Base-by-base conservation (phyloP, 2,797 vertebrate species). In the Octomys mimax region DNA sequence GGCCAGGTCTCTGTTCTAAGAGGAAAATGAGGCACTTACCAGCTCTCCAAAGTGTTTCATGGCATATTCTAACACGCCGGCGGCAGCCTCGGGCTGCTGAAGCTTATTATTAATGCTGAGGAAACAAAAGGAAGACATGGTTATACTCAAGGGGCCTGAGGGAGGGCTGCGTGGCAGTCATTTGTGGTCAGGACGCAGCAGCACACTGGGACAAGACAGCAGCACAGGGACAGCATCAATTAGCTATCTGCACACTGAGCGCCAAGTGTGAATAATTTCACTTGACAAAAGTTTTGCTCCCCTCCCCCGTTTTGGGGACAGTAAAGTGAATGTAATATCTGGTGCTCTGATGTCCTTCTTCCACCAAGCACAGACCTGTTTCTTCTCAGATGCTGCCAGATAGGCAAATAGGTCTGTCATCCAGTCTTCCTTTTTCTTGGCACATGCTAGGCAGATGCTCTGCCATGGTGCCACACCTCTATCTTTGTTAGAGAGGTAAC, bases 11-110 rank as follows among this genome's bases (percentile, higher is more conserved):
- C 22, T 80, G 52, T 91, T 61, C 79, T 88, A 93, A 91, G 85
- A 82, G 89, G 61, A 78, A 85, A 4, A 77, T 4, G 52, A 95
- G 81, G 24, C 21, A 98, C 99, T 99, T 97, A 99, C 99, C 99
- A 99, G 98, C 97, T 99, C 99, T 70, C 99, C 99, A 91, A 99
- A 99, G 98, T 99, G 99, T 94, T 99, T 99, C 99, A 99, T 99
- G 98, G 99, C 99, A 4, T 99, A 99, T 89, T 99, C 99, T 95
- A 99, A 97, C 36, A 99, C 99, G 12, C 99, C 99, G 2, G 99
- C 99, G 11, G 99, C 99, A 0, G 99, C 99, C 98, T 99, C 99
- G 1, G 99, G 99, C 98, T 99, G 99, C 98, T 99, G 99, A 33
- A 99, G 99, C 98, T 99, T 99, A 97, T 99, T 99, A 97, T 99